Evolutionary conservation across 2,888 invertebrate species (phyloP).

Genomic region (Branchipolynoe longqiensis): DNA sequence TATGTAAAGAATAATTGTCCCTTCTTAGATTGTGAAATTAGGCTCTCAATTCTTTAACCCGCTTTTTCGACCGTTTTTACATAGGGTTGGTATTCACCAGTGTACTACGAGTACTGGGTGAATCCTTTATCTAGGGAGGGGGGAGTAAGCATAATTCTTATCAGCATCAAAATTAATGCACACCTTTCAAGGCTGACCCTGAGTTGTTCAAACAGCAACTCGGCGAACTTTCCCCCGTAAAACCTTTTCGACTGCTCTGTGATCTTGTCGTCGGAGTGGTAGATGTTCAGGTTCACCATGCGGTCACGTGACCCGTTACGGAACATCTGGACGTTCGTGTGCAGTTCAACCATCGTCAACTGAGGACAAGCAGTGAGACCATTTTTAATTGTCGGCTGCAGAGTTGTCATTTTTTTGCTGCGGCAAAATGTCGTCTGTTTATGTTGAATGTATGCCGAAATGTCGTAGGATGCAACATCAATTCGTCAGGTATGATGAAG

Average conservation of each 20-base stretch:
- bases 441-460: no score
- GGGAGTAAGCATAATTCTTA: background rate
- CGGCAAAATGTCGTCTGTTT: no score
- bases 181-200: slow-evolving; percentile 53
- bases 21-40: no score
- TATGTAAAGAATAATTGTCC: background rate
- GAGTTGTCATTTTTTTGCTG: no score
- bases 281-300: slow-evolving; percentile 50
- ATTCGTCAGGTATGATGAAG: no score
- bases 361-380: background rate
- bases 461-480: no score
- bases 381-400: background rate
- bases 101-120: no score
- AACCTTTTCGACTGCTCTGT: slow-evolving; percentile 48
- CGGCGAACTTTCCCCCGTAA: slow-evolving; percentile 39
- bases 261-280: slow-evolving; percentile 56
- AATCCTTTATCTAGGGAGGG: no score
- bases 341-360: slow-evolving; percentile 57
- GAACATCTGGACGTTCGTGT: slow-evolving; percentile 43
- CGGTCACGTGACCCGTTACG: slow-evolving; percentile 30
- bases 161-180: background rate
- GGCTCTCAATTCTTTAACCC: background rate
- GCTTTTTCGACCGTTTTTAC: no score
- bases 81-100: no score
- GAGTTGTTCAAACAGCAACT: slow-evolving; percentile 28